A percentile compares a stretch with the other conserved stretches of the same genome.
Conservation (phyloP, 2,797 vertebrate genomes). For the Typhlichthys eigenmanni region DNA sequence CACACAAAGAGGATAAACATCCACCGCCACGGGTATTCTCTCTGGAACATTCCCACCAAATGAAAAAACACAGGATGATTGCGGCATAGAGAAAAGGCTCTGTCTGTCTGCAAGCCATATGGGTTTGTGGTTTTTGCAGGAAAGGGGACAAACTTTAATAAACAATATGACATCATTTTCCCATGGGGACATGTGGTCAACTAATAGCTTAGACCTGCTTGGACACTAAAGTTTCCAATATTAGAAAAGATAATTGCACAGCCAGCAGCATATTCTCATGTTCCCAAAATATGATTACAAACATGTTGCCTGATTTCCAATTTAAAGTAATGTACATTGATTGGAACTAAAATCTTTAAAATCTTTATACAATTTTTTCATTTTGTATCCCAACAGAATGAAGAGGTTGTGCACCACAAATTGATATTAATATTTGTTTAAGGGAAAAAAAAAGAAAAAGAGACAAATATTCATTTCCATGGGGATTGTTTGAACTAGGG, state of each 20-base stretch:
- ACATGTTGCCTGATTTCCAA: too few species aligned
- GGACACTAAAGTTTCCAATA: conserved; percentile 1
- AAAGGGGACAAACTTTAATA: too few species aligned
- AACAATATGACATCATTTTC: too few species aligned
- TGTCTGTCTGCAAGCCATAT: conserved; percentile 26
- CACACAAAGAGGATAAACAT: conserved; percentile 59
- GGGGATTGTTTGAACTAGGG: conserved; percentile 30
- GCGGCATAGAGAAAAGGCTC: conserved; percentile 54
- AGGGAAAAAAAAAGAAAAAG: conserved; percentile 18
- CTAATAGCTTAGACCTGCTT: too few species aligned
- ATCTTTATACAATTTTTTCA: not conserved
- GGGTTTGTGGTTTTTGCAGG: conserved; percentile 11
- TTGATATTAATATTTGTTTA: conserved; percentile 46
- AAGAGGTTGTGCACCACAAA: not conserved
- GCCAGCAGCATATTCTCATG: conserved; percentile 28
- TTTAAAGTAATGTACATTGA: not conserved
- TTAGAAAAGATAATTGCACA: conserved; percentile 35
- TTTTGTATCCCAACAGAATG: not conserved
- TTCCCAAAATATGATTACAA: not conserved
- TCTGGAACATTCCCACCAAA: conserved; percentile 43
- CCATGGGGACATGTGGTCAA: too few species aligned
- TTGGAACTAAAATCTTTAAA: not conserved
- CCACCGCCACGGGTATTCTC: conserved; percentile 48
- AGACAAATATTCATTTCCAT: conserved; percentile 36
- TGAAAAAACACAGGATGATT: conserved; percentile 13